Conservation (phyloP, 2,797 vertebrate species). For the Danio aesculapii region DNA sequence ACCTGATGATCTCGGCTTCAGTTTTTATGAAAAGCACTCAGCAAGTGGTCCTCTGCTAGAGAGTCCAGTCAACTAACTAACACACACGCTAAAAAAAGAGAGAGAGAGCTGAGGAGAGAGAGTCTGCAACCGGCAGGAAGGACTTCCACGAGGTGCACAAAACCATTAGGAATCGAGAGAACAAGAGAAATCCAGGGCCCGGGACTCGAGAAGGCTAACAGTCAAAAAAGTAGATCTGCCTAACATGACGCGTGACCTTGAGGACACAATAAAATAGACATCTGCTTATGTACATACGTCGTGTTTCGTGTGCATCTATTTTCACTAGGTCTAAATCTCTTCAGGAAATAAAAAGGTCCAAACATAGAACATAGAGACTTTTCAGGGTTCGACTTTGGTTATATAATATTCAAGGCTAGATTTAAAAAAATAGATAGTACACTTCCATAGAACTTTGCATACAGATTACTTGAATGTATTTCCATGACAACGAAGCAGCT, state of each 20-base stretch:
- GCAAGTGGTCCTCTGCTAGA: conserved; percentile 37
- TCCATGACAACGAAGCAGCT: conserved; percentile 82
- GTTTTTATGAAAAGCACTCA: conserved; percentile 48
- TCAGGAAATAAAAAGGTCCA: conserved; percentile 71
- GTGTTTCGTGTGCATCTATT: conserved; percentile 80
- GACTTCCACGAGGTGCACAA: conserved; percentile 69
- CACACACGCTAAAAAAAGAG: conserved; percentile 40
- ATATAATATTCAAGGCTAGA: conserved; percentile 87
- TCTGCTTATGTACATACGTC: conserved; percentile 79
- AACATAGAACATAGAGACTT: conserved; percentile 78
- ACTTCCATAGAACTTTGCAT: conserved; percentile 85
- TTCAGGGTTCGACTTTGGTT: conserved; percentile 87
- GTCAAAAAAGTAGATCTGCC: conserved; percentile 76
- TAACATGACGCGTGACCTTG: conserved; percentile 75
- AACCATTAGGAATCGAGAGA: conserved; percentile 62
- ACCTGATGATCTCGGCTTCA: conserved; percentile 39
- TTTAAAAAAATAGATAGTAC: conserved; percentile 87
- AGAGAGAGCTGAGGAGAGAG: conserved; percentile 37
- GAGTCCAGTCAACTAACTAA: conserved; percentile 44
- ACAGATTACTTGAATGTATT: conserved; percentile 83
- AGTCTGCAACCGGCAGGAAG: conserved; percentile 62
- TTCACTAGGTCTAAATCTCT: conserved; percentile 74
- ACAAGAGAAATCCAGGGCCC: conserved; percentile 63
- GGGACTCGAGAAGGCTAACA: conserved; percentile 74
- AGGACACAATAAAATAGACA: conserved; percentile 82